Base-by-base conservation (phyloP, 92 coral and sea anemone genomes). In the Phenganax marumi region DNA sequence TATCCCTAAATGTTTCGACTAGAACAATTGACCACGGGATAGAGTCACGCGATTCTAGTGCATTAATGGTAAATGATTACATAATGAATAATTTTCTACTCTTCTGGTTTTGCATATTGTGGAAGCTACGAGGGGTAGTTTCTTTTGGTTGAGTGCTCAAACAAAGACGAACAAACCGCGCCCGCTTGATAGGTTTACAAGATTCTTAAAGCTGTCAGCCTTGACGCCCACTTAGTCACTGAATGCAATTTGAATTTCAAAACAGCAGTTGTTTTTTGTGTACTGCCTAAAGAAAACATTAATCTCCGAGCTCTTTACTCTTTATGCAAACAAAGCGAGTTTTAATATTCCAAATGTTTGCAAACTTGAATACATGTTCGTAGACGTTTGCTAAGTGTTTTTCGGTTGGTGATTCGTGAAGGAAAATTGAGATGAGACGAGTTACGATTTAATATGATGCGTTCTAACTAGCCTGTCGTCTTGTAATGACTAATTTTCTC, bases 401-500 rank as follows among this genome's bases (percentile, higher is more conserved):
- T 33, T 33, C 43, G 43, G 43, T 33, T 33, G 2, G 43, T 33
- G 43, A 33, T 33, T 33, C 43, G 2, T 33, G n/a, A 33, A 5
- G 47, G 13, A 68, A 72, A 19, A 10, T 25, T 11, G 16, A 24
- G 7, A 46, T 46, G 77, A 12, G 14, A 0, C 0, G 4, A 48
- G 8, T 14, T 0, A 24, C n/a, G 18, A 18, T 23, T 12, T 33
- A 78, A 78, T 0, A 78, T 52, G 11, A 14, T 56, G 63, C 63
- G n/a, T 14, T 56, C 22, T 14, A 8, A 14, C 1, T 56, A 14
- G 22, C 7, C 22, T 2, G n/a, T 21, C 2, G 7, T 21, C n/a
- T 14, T 51, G 62, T 26, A 18, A 78, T 78, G 83, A 61, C 83
- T 10, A 63, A 78, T 24, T 62, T 78, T 49, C 17, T 25, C 49